These are phyloP conservation scores for Euthynnus affinis DNA, from an alignment of 2,797 vertebrate genomes.

Conservation along the genomic window DNA sequence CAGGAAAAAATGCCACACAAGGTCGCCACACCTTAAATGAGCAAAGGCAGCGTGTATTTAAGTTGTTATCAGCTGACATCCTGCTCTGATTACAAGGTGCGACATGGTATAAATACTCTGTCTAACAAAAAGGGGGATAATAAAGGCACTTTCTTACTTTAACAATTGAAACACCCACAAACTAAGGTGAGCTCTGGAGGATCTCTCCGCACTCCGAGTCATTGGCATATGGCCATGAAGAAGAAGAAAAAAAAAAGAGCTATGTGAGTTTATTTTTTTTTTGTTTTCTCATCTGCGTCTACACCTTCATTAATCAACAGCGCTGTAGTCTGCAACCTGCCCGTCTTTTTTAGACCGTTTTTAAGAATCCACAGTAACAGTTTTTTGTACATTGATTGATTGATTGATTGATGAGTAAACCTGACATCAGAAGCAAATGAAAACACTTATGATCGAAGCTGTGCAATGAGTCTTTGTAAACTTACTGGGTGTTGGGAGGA, in stretches of 20 bases:
- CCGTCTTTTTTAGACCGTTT: slow-evolving; percentile 54
- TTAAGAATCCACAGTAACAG: slow-evolving; percentile 45
- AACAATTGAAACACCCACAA: not conserved
- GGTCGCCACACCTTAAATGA: not conserved
- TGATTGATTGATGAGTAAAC: slow-evolving; percentile 34
- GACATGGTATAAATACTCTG: not conserved
- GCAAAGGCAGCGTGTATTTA: not conserved
- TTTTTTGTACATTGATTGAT: slow-evolving; percentile 48
- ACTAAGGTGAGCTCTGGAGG: not conserved
- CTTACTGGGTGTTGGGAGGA: slow-evolving; percentile 11
- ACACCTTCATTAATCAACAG: slow-evolving; percentile 48
- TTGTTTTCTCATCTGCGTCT: slow-evolving; percentile 1
- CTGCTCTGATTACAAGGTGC: not conserved
- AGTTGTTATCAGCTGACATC: not conserved
- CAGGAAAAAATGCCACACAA: not conserved
- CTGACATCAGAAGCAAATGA: slow-evolving; percentile 7
- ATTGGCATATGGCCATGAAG: not conserved
- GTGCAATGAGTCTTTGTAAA: slow-evolving; percentile 37
- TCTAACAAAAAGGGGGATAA: not conserved
- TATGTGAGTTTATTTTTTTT: not conserved
- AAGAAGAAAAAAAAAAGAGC: not conserved
- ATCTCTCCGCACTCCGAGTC: not conserved
- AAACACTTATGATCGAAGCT: slow-evolving; percentile 40
- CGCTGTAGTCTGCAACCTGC: slow-evolving; percentile 9
- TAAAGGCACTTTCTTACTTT: not conserved